A percentile compares a stretch with the other conserved stretches of the same genome.
Evolutionary conservation across 2,113 vertebrate genomes (phyloP).

Genomic region (Syngnathus scovelli): DNA sequence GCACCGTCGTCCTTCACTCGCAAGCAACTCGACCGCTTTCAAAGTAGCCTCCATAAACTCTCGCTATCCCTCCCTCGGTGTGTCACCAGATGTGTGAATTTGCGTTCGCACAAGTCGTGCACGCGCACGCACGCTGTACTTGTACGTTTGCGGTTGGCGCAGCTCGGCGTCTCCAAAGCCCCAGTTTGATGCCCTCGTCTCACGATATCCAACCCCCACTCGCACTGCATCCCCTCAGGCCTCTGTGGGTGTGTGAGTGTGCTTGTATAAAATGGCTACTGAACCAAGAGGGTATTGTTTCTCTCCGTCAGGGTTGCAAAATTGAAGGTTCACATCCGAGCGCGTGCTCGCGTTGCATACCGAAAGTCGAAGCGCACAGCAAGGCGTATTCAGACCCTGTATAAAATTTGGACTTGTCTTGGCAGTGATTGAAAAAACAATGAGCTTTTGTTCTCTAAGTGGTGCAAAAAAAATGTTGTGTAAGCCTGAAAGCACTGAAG

Average conservation of each 20-base stretch:
- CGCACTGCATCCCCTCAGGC: constrained; percentile 61
- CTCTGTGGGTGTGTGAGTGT: constrained; percentile 29
- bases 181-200: constrained; percentile 68
- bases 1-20: constrained; percentile 62
- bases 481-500: too few species aligned
- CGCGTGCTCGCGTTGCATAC: constrained; percentile 40
- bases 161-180: constrained; percentile 64
- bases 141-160: constrained; percentile 70
- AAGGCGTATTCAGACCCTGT: background rate
- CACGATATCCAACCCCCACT: constrained; percentile 70
- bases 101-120: constrained; percentile 49
- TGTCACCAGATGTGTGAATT: constrained; percentile 63
- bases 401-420: background rate
- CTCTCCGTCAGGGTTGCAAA: constrained; percentile 63
- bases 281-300: constrained; percentile 72
- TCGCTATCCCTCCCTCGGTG: constrained; percentile 39
- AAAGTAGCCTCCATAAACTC: constrained; percentile 46
- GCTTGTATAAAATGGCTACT: constrained; percentile 60
- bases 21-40: constrained; percentile 66
- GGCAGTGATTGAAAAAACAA: background rate
- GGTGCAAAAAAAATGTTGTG: too few species aligned
- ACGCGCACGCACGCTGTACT: constrained; percentile 44
- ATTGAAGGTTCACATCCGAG: constrained; percentile 60
- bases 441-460: too few species aligned
- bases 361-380: constrained; percentile 43